Conservation (phyloP, 2,113 vertebrate genomes). For the Lepidothrix coronata region DNA sequence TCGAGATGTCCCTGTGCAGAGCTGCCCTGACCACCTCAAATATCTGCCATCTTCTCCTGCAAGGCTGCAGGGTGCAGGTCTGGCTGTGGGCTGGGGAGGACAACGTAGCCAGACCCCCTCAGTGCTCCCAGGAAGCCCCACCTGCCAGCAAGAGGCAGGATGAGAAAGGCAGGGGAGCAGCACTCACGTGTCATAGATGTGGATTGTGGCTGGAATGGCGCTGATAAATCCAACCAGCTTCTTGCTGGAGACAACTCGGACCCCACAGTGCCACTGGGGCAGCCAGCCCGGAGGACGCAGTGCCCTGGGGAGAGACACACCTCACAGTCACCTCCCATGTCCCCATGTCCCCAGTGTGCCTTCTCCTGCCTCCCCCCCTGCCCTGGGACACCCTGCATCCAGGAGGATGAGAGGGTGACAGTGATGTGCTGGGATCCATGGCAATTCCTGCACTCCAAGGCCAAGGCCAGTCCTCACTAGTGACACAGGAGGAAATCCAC, state of each 20-base stretch:
- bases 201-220: slow-evolving; percentile 92
- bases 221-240: slow-evolving; percentile 98
- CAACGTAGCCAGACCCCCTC: accelerated
- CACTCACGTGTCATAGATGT: slow-evolving; percentile 92
- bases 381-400: neutral
- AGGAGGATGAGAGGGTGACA: neutral
- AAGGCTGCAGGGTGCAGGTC: neutral
- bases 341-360: neutral
- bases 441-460: neutral
- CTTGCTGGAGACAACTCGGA: slow-evolving; percentile 94
- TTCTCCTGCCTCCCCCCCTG: neutral
- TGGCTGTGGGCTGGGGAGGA: neutral
- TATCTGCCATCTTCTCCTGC: neutral
- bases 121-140: neutral
- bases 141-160: neutral
- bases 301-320: slow-evolving; percentile 76
- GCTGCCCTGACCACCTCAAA: neutral
- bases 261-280: slow-evolving; percentile 97
- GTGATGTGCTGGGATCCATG: neutral
- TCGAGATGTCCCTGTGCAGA: neutral
- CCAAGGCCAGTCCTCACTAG: neutral
- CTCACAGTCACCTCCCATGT: neutral
- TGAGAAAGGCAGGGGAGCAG: neutral
- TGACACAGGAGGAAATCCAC: neutral
- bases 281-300: slow-evolving; percentile 96